phyloP scores from a whole-genome alignment of 2,113 vertebrate genomes.

The Leiothrix lutea region DNA sequence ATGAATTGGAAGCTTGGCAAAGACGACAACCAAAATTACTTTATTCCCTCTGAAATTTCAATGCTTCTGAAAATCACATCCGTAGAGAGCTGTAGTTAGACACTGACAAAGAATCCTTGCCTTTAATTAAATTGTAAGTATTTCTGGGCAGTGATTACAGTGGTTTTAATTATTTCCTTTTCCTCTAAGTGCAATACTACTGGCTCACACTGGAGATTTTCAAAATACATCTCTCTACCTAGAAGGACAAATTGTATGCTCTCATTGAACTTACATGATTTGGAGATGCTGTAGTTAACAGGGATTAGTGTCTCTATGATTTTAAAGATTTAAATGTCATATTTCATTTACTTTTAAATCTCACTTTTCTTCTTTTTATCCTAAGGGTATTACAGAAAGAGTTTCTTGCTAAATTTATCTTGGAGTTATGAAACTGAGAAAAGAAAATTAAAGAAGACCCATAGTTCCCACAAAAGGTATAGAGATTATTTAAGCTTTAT shows the following conservation, averaged over 20 bases:
- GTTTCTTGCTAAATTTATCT: slow-evolving; percentile 45
- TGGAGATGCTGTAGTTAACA: slow-evolving; percentile 23
- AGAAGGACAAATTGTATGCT: not conserved
- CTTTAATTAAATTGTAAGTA: slow-evolving; percentile 61
- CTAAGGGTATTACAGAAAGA: slow-evolving; percentile 4
- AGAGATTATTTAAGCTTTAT: not conserved
- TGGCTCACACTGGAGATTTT: not conserved
- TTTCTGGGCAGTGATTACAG: slow-evolving; percentile 39
- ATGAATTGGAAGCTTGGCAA: not conserved
- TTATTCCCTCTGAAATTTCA: slow-evolving; percentile 47
- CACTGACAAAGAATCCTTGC: slow-evolving; percentile 17
- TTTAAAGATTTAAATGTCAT: slow-evolving; percentile 39
- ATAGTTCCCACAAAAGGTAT: not conserved
- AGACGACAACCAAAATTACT: not conserved
- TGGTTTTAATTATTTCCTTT: slow-evolving; percentile 54
- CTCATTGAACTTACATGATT: not conserved
- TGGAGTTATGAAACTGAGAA: slow-evolving; percentile 4
- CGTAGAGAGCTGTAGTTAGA: slow-evolving; percentile 16
- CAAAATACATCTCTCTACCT: not conserved
- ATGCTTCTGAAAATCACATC: slow-evolving; percentile 9
- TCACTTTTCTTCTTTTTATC: slow-evolving; percentile 21
- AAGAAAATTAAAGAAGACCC: not conserved
- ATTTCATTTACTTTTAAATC: slow-evolving; percentile 43
- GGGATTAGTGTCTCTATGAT: slow-evolving; percentile 9
- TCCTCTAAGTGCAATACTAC: not conserved